Conservation (phyloP, 2,797 vertebrate species). For the Melanotaenia nigrans region DNA sequence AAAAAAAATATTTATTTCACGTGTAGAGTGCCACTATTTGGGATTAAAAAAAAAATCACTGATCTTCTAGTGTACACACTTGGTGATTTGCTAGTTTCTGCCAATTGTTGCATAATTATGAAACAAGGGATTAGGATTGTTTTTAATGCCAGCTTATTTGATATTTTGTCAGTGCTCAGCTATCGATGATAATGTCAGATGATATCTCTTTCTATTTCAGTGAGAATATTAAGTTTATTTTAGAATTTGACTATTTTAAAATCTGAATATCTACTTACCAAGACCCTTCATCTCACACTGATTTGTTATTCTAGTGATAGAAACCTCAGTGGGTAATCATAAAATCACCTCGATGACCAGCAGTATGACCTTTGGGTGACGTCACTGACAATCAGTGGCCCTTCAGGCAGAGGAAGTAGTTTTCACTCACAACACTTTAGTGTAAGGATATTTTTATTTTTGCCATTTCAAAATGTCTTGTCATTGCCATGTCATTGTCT, state of each 20-base stretch:
- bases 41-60: too few relatives aligned
- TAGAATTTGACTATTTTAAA: background rate
- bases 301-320: too few relatives aligned
- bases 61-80: background rate
- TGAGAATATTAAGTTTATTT: background rate
- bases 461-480: background rate
- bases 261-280: background rate
- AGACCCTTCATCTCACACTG: too few relatives aligned
- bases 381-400: background rate
- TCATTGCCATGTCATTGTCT: constrained; percentile 1
- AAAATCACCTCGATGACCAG: background rate
- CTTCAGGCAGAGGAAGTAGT: background rate
- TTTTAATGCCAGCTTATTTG: background rate
- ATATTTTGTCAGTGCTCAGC: background rate
- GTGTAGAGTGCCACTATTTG: background rate
- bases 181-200: background rate
- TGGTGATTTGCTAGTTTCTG: constrained; percentile 12
- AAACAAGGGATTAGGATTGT: background rate
- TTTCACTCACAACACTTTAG: background rate
- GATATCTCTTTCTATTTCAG: background rate
- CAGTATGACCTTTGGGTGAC: background rate
- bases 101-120: constrained; percentile 7
- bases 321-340: background rate
- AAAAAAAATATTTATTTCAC: constrained; percentile 3
- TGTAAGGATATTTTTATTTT: background rate